Conservation (phyloP, 2,888 invertebrate species). For the Nineta flava region DNA sequence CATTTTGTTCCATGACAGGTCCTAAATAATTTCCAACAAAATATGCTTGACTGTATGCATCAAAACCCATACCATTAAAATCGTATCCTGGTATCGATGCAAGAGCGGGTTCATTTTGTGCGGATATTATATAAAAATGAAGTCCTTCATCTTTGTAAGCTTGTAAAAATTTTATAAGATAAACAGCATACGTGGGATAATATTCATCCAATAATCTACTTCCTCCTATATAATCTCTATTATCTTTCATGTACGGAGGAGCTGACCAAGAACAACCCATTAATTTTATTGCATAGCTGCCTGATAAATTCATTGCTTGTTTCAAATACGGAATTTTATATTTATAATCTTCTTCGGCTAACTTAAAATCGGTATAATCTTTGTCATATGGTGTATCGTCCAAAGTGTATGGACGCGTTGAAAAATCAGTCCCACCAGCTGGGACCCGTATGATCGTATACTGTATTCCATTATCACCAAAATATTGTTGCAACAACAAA, state of each 20-base stretch:
- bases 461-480: conserved; percentile 48
- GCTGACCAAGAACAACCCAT: conserved; percentile 39
- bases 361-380: conserved; percentile 42
- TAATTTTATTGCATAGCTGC: conserved; percentile 16
- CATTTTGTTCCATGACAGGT: conserved; percentile 42
- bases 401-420: conserved; percentile 64
- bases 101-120: conserved; percentile 74
- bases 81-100: conserved; percentile 35
- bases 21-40: conserved; percentile 39
- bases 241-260: conserved; percentile 36
- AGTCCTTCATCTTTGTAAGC: conserved; percentile 53
- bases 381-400: conserved; percentile 45
- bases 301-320: conserved; percentile 16
- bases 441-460: conserved; percentile 70
- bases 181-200: conserved; percentile 68
- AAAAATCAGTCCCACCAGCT: conserved; percentile 78
- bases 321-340: conserved; percentile 36
- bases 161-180: conserved; percentile 64
- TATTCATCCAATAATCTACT: conserved; percentile 26
- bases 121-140: conserved; percentile 68
- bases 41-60: conserved; percentile 26
- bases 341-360: conserved; percentile 48
- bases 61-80: conserved; percentile 69
- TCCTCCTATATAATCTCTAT: conserved; percentile 23
- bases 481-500: conserved; percentile 44